phyloP scores from a whole-genome alignment of 2,888 invertebrate genomes.

The Odontocerum albicorne region DNA sequence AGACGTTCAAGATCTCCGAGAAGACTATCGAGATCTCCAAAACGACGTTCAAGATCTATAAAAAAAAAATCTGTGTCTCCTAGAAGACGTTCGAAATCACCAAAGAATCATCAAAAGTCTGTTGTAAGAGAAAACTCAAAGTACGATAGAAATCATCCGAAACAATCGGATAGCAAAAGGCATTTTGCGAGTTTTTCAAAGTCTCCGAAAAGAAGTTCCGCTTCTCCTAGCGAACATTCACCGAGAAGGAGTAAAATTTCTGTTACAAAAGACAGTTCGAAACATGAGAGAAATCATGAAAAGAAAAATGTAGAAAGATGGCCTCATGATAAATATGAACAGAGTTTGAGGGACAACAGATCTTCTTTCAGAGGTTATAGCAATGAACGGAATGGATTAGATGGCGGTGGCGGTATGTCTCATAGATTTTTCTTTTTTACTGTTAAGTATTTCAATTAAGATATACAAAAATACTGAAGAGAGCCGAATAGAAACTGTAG shows the following conservation, averaged over 20 bases:
- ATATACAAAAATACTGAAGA: no score
- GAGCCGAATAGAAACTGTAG: no score
- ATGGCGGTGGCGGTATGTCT: constrained; percentile 16
- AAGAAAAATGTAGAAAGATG: constrained; percentile 38
- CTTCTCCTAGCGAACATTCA: neutral
- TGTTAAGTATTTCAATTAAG: no score
- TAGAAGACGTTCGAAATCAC: constrained; percentile 20
- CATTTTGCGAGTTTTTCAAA: no score
- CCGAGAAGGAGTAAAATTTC: neutral
- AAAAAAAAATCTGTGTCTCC: constrained; percentile 8
- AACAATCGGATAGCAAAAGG: no score
- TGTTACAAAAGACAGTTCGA: neutral
- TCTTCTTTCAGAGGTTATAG: constrained; percentile 22
- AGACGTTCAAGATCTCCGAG: constrained; percentile 10
- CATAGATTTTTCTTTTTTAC: neutral
- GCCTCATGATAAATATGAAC: constrained; percentile 42
- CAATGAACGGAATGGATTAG: constrained; percentile 27
- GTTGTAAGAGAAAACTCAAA: constrained; percentile 12
- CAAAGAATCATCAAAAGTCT: constrained; percentile 32
- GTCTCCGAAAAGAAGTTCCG: constrained; percentile 24
- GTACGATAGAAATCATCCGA: no score
- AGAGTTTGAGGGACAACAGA: constrained; percentile 28
- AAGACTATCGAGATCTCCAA: constrained; percentile 1
- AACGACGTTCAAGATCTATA: constrained; percentile 10
- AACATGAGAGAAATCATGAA: no score